Conservation (phyloP, 2,797 vertebrate species). For the Pipistrellus kuhlii region DNA sequence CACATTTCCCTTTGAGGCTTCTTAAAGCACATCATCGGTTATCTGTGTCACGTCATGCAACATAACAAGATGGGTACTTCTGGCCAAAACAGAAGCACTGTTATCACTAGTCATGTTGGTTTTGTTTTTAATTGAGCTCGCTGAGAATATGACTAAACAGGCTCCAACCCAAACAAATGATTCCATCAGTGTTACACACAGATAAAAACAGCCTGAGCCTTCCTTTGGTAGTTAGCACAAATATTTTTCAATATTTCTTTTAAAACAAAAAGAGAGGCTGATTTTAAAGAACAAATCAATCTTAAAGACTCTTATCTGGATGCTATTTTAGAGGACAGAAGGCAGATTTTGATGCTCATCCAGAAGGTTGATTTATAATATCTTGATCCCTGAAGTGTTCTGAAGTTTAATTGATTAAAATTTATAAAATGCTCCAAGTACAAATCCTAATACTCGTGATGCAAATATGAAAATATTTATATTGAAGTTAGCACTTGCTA, state of each 20-base stretch:
- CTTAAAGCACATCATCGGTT: neutral
- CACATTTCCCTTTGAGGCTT: constrained; percentile 27
- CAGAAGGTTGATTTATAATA: constrained; percentile 59
- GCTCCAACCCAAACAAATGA: neutral
- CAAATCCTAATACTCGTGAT: constrained; percentile 68
- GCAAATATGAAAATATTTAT: constrained; percentile 67
- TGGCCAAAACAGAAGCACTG: constrained; percentile 7
- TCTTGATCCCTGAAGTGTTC: constrained; percentile 62
- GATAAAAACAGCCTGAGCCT: neutral
- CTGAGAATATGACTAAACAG: constrained; percentile 55
- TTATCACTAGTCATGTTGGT: neutral
- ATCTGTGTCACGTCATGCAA: neutral
- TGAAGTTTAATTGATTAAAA: constrained; percentile 73
- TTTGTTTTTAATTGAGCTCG: constrained; percentile 54
- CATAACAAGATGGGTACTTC: neutral
- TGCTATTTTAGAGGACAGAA: constrained; percentile 45
- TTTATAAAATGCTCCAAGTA: constrained; percentile 64
- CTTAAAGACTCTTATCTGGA: neutral
- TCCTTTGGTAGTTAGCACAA: constrained; percentile 27
- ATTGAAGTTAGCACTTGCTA: constrained; percentile 53
- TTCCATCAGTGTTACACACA: constrained; percentile 27
- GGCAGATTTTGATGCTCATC: constrained; percentile 31
- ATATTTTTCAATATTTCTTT: constrained; percentile 44
- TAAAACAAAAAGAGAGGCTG: constrained; percentile 37
- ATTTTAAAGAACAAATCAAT: constrained; percentile 52